Conservation (phyloP, 2,797 vertebrate species). For the Chloroceryle amazona region DNA sequence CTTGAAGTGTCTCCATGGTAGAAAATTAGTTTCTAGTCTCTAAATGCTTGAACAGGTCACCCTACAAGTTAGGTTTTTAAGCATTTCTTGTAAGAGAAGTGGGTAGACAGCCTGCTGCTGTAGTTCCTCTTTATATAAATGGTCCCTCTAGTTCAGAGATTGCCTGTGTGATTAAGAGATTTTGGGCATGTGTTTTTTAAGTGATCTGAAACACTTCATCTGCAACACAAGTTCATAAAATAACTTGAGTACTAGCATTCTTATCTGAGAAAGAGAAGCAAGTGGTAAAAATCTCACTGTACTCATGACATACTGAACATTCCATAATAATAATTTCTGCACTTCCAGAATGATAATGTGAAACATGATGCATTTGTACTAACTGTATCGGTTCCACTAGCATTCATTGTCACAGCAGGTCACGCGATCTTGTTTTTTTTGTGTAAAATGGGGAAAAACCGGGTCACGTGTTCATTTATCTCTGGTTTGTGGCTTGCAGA, state of each 20-base stretch:
- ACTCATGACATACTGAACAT: background rate
- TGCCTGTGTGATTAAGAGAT: background rate
- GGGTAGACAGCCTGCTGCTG: background rate
- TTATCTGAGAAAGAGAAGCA: background rate
- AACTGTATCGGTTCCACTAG: background rate
- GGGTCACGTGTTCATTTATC: constrained; percentile 66
- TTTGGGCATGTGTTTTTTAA: background rate
- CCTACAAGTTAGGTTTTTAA: background rate
- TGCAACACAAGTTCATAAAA: background rate
- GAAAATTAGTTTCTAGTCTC: background rate
- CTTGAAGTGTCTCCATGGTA: background rate
- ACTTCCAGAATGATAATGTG: background rate
- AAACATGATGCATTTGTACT: background rate
- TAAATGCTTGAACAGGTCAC: background rate
- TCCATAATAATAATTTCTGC: background rate
- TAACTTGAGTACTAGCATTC: background rate
- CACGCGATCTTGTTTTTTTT: background rate
- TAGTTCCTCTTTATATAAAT: background rate
- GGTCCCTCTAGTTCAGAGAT: background rate
- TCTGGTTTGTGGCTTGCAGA: constrained; percentile 88
- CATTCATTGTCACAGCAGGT: background rate
- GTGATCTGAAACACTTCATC: background rate
- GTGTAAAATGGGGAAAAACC: background rate
- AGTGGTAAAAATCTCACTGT: background rate
- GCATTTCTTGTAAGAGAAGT: background rate